These are phyloP conservation scores for Xerus rutilus DNA, from an alignment of 2,797 vertebrate species.

Conservation along the genomic window DNA sequence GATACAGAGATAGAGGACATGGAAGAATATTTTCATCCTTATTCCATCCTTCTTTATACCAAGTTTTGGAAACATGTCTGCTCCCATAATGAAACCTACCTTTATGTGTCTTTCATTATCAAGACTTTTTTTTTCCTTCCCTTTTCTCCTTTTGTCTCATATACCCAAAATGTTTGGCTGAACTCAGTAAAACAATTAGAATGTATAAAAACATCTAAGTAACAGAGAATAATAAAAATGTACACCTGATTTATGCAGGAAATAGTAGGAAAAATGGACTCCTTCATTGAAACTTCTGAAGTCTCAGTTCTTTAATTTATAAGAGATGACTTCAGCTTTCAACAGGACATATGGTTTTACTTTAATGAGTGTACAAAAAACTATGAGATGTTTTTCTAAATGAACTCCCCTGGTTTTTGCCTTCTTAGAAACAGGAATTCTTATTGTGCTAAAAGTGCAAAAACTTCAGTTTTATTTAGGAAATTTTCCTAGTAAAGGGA, in stretches of 20 bases:
- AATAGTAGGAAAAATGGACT: background rate
- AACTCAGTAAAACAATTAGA: background rate
- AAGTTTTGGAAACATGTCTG: background rate
- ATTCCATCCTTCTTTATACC: background rate
- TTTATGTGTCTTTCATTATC: background rate
- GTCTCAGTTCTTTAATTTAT: background rate
- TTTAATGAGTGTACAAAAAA: background rate
- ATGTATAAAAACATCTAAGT: background rate
- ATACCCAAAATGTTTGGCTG: background rate
- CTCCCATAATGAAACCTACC: background rate
- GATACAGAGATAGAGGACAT: background rate
- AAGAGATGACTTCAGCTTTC: background rate
- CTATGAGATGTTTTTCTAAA: background rate
- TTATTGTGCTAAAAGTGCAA: conserved; percentile 23
- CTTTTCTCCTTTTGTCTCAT: background rate
- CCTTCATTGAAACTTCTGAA: background rate
- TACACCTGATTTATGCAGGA: background rate
- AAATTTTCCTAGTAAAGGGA: background rate
- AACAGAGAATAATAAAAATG: background rate
- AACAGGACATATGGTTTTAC: background rate
- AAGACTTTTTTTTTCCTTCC: background rate
- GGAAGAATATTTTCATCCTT: background rate
- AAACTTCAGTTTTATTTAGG: background rate
- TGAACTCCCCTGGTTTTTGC: background rate
- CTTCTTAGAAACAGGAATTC: conserved; percentile 22